Evolutionary conservation across 2,113 vertebrate genomes (phyloP), one percentile per base, ranked within the genome.

Genomic region (Hiodon alosoides): DNA sequence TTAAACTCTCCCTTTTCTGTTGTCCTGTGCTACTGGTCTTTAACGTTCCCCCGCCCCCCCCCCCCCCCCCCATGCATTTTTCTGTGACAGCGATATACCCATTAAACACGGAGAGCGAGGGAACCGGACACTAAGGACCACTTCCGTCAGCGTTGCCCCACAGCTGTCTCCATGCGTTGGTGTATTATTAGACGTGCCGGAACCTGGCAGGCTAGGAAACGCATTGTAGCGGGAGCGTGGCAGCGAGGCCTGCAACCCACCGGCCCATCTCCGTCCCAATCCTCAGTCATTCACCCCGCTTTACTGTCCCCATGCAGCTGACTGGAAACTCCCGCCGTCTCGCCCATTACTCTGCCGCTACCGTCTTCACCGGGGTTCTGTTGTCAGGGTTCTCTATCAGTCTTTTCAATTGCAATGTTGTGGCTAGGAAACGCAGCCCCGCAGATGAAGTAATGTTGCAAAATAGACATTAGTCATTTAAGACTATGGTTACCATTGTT

Each of bases 241-340:
- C 67, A 69, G 51, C 9, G 10, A 11, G 46, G 11, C 70, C 70
- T 57, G 5, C 3, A 9, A 11, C 58, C 9, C 11, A 57, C 3
- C 5, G 58, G 14, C 58, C 70, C 55, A 5, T 70, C 8, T 31
- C 69, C 9, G 17, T 17, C 55, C 16, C 17, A 31, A 17, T 59
- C 57, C 48, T 11, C 46, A 59, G 55, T 60, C 31, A 58, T 48
- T 60, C 70, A 60, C 14, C 57, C 31, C 70, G 17, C 11, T 70
- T 31, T 52, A 55, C 57, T 59, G 70, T 60, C 31, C 70, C 60
- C 10, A 31, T 71, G 55, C 13, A 46, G 70, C 10, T 47, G 55
- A 58, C 10, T 71, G 69, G 57, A 46, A 70, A 17, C n/a, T 71
- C 17, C 70, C 6, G 57, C 48, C 57, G 13, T 52, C 52, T 70